A percentile compares a stretch with the other conserved stretches of the same genome.
phyloP scores from a whole-genome alignment of 2,113 vertebrate species.

The Eira barbara region DNA sequence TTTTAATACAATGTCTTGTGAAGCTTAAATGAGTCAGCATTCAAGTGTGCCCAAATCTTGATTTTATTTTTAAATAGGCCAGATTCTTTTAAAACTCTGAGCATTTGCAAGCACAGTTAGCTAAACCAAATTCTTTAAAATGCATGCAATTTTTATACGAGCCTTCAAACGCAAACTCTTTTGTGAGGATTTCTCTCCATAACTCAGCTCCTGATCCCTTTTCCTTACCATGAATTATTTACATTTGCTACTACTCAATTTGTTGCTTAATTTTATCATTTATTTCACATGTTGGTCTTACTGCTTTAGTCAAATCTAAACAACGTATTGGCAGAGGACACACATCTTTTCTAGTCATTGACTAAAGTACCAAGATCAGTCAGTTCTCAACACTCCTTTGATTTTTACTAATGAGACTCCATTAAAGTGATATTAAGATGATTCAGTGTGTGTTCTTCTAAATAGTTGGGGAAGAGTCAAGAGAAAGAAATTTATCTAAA shows the following conservation, averaged over 20 bases:
- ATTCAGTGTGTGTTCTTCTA: background rate
- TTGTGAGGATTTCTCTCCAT: background rate
- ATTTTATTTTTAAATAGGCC: conserved; percentile 3
- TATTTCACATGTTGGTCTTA: background rate
- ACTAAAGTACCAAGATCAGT: background rate
- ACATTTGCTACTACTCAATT: background rate
- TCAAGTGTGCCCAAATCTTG: background rate
- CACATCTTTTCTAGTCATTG: background rate
- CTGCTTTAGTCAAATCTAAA: background rate
- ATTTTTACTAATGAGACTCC: background rate
- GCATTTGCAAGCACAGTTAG: background rate
- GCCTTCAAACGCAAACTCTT: background rate
- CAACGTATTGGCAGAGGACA: background rate
- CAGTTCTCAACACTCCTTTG: background rate
- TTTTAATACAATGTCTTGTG: background rate
- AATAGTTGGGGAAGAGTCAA: background rate
- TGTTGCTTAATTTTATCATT: background rate
- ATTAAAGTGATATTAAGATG: background rate
- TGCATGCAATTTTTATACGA: background rate
- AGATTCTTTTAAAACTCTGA: background rate
- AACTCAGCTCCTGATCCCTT: background rate
- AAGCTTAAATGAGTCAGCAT: background rate
- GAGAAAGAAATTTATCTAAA: background rate
- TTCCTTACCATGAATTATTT: background rate
- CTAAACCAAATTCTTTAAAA: background rate